Conservation (phyloP, 1,140 invertebrate species). For the Gonatopus flavifemur region DNA sequence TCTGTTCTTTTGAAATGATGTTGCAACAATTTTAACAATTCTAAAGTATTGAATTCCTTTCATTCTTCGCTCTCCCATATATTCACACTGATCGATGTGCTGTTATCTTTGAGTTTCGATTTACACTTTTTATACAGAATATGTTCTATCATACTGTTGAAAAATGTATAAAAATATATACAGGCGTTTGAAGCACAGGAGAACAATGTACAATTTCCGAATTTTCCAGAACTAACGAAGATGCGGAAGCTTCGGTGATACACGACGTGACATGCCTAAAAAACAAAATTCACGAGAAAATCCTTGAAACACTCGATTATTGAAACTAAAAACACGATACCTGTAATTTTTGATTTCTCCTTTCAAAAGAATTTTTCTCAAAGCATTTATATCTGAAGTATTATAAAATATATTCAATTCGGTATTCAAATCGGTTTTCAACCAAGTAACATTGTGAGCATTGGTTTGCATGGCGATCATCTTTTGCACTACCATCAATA, state of each 20-base stretch:
- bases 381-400: slow-evolving; percentile 38
- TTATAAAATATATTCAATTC: slow-evolving; percentile 43
- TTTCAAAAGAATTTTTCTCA: slow-evolving; percentile 41
- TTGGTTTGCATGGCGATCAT: slow-evolving; percentile 25
- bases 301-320: not conserved
- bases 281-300: slow-evolving; percentile 4
- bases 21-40: slow-evolving; percentile 30
- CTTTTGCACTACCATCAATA: slow-evolving; percentile 29
- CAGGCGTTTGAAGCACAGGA: slow-evolving; percentile 34
- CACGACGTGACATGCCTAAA: slow-evolving; percentile 37
- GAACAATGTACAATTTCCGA: slow-evolving; percentile 20
- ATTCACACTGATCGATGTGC: slow-evolving; percentile 6
- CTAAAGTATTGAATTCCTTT: slow-evolving; percentile 25
- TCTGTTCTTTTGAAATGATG: slow-evolving; percentile 17
- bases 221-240: slow-evolving; percentile 8
- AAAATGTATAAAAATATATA: slow-evolving; percentile 41
- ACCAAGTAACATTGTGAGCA: slow-evolving; percentile 21
- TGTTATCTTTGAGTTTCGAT: slow-evolving; percentile 5
- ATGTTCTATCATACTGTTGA: slow-evolving; percentile 27
- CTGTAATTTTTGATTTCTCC: slow-evolving; percentile 34
- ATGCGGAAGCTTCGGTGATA: slow-evolving; percentile 27
- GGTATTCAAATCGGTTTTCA: slow-evolving; percentile 23
- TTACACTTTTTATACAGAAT: slow-evolving; percentile 20
- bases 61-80: slow-evolving; percentile 6
- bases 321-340: slow-evolving; percentile 16